A percentile compares a stretch with the other conserved stretches of the same genome.
Conservation (phyloP, 2,888 invertebrate genomes). For the Eupelmus urozonus region DNA sequence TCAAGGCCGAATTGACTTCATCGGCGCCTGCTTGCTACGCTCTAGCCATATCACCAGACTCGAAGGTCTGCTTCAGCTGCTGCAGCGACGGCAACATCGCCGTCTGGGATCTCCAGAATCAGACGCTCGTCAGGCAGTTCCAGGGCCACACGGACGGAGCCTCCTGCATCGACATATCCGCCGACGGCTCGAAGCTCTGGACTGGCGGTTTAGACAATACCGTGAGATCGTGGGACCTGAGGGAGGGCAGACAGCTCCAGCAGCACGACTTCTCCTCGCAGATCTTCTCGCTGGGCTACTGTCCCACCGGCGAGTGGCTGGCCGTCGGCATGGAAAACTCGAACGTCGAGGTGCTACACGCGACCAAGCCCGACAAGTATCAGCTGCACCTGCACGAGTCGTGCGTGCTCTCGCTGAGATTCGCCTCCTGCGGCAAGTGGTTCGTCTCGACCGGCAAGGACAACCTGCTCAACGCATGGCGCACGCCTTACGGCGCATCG, state of each 20-base stretch:
- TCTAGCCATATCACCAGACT: constrained; percentile 96
- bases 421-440: constrained; percentile 97
- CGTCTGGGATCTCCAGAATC: constrained; percentile 96
- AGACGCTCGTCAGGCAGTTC: constrained; percentile 91
- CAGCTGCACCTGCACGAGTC: constrained; percentile 97
- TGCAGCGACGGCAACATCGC: constrained; percentile 98
- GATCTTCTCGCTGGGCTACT: constrained; percentile 96
- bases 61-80: constrained; percentile 97
- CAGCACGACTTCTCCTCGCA: constrained; percentile 95
- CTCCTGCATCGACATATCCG: constrained; percentile 95
- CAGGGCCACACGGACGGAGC: constrained; percentile 97
- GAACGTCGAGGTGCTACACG: constrained; percentile 94
- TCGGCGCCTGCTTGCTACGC: constrained; percentile 98
- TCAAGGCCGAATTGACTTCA: constrained; percentile 95
- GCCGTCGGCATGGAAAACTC: constrained; percentile 98
- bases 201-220: constrained; percentile 97
- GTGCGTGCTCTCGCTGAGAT: constrained; percentile 94
- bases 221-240: constrained; percentile 94
- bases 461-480: constrained; percentile 96
- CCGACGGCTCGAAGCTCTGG: constrained; percentile 95
- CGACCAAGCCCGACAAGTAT: constrained; percentile 95
- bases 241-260: constrained; percentile 93
- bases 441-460: constrained; percentile 97
- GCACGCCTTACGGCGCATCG: constrained; percentile 95
- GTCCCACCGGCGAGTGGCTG: constrained; percentile 96